Evolutionary conservation across 2,113 vertebrate species (phyloP), one percentile per base, ranked within the genome.

Genomic region (Falco punctatus): DNA sequence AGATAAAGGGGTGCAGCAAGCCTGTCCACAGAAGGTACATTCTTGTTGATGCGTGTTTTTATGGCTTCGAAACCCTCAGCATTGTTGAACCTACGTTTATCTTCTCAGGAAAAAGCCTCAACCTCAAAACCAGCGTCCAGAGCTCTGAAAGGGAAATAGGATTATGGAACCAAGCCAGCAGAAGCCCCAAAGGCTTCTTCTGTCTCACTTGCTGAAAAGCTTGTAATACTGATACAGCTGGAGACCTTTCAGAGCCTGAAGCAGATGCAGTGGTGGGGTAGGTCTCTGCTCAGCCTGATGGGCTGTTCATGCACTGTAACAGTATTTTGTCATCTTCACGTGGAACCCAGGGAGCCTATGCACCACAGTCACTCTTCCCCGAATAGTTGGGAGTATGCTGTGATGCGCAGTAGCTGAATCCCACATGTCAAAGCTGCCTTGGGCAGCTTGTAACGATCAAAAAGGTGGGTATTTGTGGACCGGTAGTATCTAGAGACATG

Each of bases 11-110:
- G 13, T 49, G n/a, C 19, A 48, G 10, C 20, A 74, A 66, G 55
- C 44, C 11, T 35, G 23, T 10, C 26, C n/a, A 6, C 27, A n/a
- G 46, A 38, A 44, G 35, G 24, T 58, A 15, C 0, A 0, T 79
- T 79, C 38, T 71, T 23, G 42, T 1, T 23, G 6, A 23, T 78
- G 3, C 4, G 6, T 6, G 1, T 15, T 54, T 84, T 61, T 32
- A 13, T 46, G n/a, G 46, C 22, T 88, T 58, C 18, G 19, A 67
- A 71, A 51, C 21, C 8, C 24, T 61, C 28, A 24, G 0, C 13
- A 3, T 26, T 33, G 4, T 46, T 81, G 49, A 78, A 11, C 9
- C 4, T 12, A 5, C 20, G 14, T 79, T 40, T 71, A 13, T 35
- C 21, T 28, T 82, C 30, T 32, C 7, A 4, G 20, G 26, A 44